phyloP scores from a whole-genome alignment of 2,797 vertebrate genomes.

The Anguilla obscura region DNA sequence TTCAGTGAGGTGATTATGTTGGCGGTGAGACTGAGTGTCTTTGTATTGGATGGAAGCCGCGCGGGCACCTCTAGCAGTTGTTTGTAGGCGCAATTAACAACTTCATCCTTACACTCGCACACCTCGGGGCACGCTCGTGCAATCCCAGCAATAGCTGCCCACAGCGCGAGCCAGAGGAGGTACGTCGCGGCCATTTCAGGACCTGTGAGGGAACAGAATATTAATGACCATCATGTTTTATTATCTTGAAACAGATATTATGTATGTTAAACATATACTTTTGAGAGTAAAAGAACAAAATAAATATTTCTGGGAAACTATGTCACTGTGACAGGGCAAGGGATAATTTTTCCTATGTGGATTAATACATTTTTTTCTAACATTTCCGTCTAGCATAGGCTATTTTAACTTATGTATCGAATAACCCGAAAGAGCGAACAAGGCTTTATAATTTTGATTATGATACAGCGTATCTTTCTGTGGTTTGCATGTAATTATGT shows the following conservation, averaged over 20 bases:
- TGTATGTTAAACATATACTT: not conserved
- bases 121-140: slow-evolving; percentile 81
- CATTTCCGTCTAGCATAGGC: not conserved
- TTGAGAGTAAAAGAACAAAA: not conserved
- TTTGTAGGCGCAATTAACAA: slow-evolving; percentile 94
- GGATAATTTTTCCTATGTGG: not conserved
- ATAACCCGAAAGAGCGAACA: not conserved
- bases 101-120: slow-evolving; percentile 90
- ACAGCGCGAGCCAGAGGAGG: slow-evolving; percentile 67
- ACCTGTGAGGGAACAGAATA: slow-evolving; percentile 51
- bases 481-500: not conserved
- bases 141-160: slow-evolving; percentile 62
- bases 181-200: slow-evolving; percentile 73
- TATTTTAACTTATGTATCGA: not conserved
- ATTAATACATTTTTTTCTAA: not conserved
- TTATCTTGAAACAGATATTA: not conserved
- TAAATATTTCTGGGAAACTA: not conserved
- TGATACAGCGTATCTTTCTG: not conserved
- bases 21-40: slow-evolving; percentile 91
- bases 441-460: not conserved
- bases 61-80: slow-evolving; percentile 83
- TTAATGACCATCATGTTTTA: not conserved
- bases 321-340: not conserved
- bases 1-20: slow-evolving; percentile 87
- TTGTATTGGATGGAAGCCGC: slow-evolving; percentile 87